Base-by-base conservation (phyloP, 2,113 vertebrate species). In the Otus sunia region DNA sequence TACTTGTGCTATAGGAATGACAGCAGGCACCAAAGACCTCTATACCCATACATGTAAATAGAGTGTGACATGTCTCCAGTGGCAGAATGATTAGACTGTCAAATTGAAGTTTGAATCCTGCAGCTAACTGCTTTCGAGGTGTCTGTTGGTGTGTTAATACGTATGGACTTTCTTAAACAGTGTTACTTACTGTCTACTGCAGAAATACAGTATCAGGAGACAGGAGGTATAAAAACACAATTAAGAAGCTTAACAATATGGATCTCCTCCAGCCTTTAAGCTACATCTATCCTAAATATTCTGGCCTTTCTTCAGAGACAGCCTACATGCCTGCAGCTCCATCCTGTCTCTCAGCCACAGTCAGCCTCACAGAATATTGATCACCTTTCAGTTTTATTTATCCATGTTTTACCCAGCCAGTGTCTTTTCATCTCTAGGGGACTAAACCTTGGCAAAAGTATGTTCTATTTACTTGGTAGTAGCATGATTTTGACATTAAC, bases 61-160 rank as follows among this genome's bases (percentile, higher is more conserved):
- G 0, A 1, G 23, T 71, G 62, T 30, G 32, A 9, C 0, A 0
- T 47, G 63, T 78, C n/a, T 74, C 36, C 10, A 12, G 34, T 37
- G 56, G 32, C 73, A 78, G 27, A 71, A 29, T 23, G 29, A 20
- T 29, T 45, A 55, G 47, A 36, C 49, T 32, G 47, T 50, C 69
- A 55, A 29, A 18, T 5, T 63, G 32, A 82, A 52, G n/a, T 52
- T 39, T 55, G 60, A 55, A 18, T 82, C 50, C 66, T 64, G n/a
- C 37, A 84, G 68, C 55, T 47, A 6, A 5, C 45, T 52, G 78
- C 62, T 88, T 43, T 82, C 41, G 50, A 60, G 50, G 7, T 68
- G 15, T 22, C 34, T 64, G 17, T 50, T 62, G 22, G 8, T 53
- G 8, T 76, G 19, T 78, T 80, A 66, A 16, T 62, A 29, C 13